Evolutionary conservation across 1,140 invertebrate genomes (phyloP), one percentile per base, ranked within the genome.

Genomic region (Ptiloglossa arizonensis): DNA sequence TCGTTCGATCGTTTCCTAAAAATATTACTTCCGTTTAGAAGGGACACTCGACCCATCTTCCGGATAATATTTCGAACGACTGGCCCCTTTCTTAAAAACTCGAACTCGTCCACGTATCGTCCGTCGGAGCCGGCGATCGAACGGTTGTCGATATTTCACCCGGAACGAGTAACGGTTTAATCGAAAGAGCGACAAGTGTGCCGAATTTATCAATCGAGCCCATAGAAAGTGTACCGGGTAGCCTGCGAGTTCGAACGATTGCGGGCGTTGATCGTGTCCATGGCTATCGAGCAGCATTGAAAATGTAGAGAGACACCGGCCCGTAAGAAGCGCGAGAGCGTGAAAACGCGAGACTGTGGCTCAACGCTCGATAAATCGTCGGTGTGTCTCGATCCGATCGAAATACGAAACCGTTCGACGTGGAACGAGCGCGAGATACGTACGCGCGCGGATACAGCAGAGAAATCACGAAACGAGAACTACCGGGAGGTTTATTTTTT

Each of bases 91-190:
- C 35, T 69, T 69, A 52, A 56, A 57, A 41, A 57, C 57, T 57
- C 17, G 5, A 54, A 19, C 4, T 29, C 52, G 17, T 2, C 17
- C 15, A n/a, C 50, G n/a, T 24, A 29, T 56, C n/a, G 8, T 32
- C 22, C 6, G 38, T 41, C 35, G 24, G 32, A 15, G 2, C 52
- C 41, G 32, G 17, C 50, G 50, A 56, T 41, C 38, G n/a, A n/a
- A n/a, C n/a, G 9, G 11, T 56, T 46, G 19, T 17, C 68, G 32
- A 70, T 70, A 59, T 59, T 57, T 70, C 68, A 57, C 38, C 57
- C 11, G 22, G 22, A 3, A 8, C 3, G 22, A 44, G 24, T 44
- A 52, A 29, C 54, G 38, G 50, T 54, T 41, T 24, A 57, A 69
- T 56, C 67, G 67, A 29, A 70, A 19, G 68, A 56, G 68, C 27